Percentiles rank a stretch among this genome's conserved stretches.
Conservation (phyloP, 2,888 invertebrate genomes). For the Pristionchus fissidentatus region DNA sequence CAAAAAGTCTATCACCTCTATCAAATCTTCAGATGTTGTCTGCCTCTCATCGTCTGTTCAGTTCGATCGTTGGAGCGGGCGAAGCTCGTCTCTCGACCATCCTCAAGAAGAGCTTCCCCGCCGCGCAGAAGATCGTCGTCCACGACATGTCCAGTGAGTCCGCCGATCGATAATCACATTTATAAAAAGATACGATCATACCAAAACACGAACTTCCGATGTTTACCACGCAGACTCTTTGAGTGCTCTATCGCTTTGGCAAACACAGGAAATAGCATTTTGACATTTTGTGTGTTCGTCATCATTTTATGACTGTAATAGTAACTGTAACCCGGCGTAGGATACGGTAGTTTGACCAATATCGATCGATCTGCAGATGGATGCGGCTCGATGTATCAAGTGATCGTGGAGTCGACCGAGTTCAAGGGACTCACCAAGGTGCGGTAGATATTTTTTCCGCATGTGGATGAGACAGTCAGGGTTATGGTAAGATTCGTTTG, state of each 20-base stretch:
- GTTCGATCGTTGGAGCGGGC: conserved; percentile 30
- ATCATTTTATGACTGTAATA: not conserved
- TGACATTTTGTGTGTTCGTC: too few relatives aligned
- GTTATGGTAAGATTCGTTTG: not conserved
- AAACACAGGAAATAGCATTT: too few relatives aligned
- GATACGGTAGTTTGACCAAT: not conserved
- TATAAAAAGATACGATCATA: too few relatives aligned
- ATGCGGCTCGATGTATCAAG: conserved; percentile 78
- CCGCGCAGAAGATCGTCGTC: conserved; percentile 74
- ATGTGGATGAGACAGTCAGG: too few relatives aligned
- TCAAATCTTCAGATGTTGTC: conserved; percentile 14
- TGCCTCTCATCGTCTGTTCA: conserved; percentile 32
- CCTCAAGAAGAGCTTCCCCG: conserved; percentile 74
- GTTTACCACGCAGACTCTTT: too few relatives aligned
- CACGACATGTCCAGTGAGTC: conserved; percentile 76
- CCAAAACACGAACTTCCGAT: too few relatives aligned
- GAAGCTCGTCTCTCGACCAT: conserved; percentile 61
- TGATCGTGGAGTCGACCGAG: conserved; percentile 76
- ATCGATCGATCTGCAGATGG: conserved; percentile 75
- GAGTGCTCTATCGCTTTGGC: too few relatives aligned
- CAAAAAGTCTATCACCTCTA: too few relatives aligned
- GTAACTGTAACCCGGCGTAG: not conserved
- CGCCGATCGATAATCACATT: not conserved
- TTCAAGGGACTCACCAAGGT: conserved; percentile 77
- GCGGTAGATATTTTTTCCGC: conserved; percentile 52